Evolutionary conservation across 2,113 vertebrate species (phyloP), one percentile per base, ranked within the genome.

Genomic region (Nettapus auritus): DNA sequence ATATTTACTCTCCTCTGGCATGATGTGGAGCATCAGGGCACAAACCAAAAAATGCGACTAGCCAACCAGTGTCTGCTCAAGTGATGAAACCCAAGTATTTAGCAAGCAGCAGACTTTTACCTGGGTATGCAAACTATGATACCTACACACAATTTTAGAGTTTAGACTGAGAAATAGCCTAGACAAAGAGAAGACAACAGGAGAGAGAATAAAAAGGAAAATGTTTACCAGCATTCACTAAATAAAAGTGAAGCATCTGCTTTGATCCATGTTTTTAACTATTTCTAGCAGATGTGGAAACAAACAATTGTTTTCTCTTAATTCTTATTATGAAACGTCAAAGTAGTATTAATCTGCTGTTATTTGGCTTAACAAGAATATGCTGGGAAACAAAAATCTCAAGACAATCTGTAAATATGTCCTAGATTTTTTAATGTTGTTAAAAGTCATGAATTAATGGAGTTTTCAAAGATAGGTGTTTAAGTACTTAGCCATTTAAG

Each of bases 401-500:
- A 59, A 90, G 68, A 33, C 74, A 52, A 56, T 19, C 11, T 40
- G 10, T 84, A 70, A 89, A 70, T 80, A 56, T 50, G 46, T 79
- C 34, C 63, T 89, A 89, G 85, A 86, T 81, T 94, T 93, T 93
- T 91, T 83, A 56, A 81, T 93, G 56, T 33, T 94, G 88, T 88
- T 86, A 86, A 93, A 93, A 96, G 33, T 53, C 55, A 90, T 42
- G 63, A 86, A 89, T 86, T 91, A 95, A 80, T 78, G 88, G 52
- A 48, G 88, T 86, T 95, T 90, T 95, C 73, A 91, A 83, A 89
- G 52, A 36, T 57, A 91, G 80, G 73, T 71, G 56, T 80, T 91
- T 96, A 95, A 85, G 70, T 80, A 63, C 38, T 81, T 86, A 86
- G 38, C 20, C 29, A 55, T 70, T 81, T 83, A 94, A 94, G 60